Evolutionary conservation across 2,113 vertebrate genomes (phyloP).

Genomic region (Larimichthys polyactis): DNA sequence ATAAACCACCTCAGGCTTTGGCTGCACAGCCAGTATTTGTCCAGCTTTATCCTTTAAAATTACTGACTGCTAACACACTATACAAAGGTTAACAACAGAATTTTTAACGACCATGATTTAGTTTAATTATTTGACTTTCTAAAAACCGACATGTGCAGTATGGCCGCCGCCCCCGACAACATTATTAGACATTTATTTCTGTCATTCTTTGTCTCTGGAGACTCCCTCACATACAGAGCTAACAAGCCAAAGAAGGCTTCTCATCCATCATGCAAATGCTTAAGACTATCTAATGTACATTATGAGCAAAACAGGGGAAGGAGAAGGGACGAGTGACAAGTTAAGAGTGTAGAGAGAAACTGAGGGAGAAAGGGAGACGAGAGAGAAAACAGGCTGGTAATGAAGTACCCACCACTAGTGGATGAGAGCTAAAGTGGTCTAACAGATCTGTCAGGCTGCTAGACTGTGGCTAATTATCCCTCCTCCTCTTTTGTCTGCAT

Average conservation of each 20-base stretch:
- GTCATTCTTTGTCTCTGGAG: constrained; percentile 9
- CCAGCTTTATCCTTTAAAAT: neutral
- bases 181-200: constrained; percentile 32
- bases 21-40: neutral
- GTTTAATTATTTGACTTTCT: neutral
- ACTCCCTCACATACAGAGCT: constrained; percentile 5
- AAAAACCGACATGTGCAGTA: constrained; percentile 2
- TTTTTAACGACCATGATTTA: neutral
- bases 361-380: constrained; percentile 28
- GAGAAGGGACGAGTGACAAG: constrained; percentile 42
- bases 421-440: constrained; percentile 77
- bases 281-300: constrained; percentile 53
- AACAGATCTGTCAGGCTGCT: constrained; percentile 79
- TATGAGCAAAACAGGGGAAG: constrained; percentile 23
- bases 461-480: constrained; percentile 81
- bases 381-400: constrained; percentile 69
- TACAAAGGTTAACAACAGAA: neutral
- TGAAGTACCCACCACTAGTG: constrained; percentile 73
- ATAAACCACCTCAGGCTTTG: neutral
- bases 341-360: constrained; percentile 14
- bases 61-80: neutral
- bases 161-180: neutral
- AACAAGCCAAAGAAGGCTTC: constrained; percentile 33
- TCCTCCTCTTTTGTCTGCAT: constrained; percentile 70
- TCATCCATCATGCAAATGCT: constrained; percentile 60